These are phyloP conservation scores for Caprella mutica DNA, from an alignment of 2,888 invertebrate species.

Conservation along the genomic window DNA sequence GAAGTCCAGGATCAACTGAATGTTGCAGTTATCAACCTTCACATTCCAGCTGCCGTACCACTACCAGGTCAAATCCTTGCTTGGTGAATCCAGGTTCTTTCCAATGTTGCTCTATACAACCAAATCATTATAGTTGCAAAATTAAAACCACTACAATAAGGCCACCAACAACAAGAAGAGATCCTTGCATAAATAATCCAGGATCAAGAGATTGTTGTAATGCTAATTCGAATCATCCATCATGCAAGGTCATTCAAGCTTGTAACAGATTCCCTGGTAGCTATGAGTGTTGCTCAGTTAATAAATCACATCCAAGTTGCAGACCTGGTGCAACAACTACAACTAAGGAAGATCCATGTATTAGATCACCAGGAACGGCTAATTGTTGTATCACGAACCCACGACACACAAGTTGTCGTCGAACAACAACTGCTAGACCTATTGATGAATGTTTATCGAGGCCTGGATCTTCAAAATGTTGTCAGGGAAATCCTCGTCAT, in stretches of 20 bases:
- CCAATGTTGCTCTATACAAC: conserved; percentile 20
- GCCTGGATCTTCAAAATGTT: background rate
- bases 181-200: conserved; percentile 9
- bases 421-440: conserved; percentile 8
- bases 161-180: no score
- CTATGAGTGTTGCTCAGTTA: no score
- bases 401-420: no score
- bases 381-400: no score
- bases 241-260: no score
- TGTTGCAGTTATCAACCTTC: background rate
- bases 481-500: background rate
- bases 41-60: no score
- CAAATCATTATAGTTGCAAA: background rate
- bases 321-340: background rate
- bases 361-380: background rate
- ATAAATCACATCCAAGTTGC: no score
- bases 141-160: no score
- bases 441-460: no score
- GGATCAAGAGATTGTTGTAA: conserved; percentile 11
- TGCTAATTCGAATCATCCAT: conserved; percentile 5
- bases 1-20: background rate
- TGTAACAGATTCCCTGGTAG: no score
- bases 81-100: background rate
- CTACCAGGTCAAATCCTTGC: conserved; percentile 16
- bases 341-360: background rate